Percentiles rank a stretch among this genome's conserved stretches.
These are phyloP conservation scores for Pluvianellus socialis DNA, from an alignment of 2,113 vertebrate genomes.

Conservation along the genomic window DNA sequence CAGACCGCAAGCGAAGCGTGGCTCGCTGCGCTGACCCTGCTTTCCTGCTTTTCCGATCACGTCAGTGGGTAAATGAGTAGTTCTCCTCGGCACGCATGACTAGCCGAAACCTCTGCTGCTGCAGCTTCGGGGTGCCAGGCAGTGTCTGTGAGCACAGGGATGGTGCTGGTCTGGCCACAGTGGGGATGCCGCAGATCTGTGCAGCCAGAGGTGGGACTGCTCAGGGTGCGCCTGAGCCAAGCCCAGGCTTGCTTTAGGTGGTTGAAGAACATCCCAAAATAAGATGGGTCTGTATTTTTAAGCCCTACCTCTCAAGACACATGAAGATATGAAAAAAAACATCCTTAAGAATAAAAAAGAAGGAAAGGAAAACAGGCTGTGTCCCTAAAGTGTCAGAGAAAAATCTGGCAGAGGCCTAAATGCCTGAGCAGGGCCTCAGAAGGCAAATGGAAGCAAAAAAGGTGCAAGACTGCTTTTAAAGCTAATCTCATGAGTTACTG, in stretches of 20 bases:
- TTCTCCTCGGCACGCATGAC: rapidly evolving
- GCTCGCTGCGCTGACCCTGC: neutral
- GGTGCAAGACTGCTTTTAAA: neutral
- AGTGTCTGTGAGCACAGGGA: rapidly evolving
- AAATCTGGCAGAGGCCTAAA: neutral
- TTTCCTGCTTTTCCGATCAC: neutral
- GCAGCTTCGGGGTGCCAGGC: rapidly evolving
- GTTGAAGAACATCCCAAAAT: neutral
- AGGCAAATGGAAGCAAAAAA: neutral
- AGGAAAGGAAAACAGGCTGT: neutral
- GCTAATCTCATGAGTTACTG: neutral
- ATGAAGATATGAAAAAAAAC: neutral
- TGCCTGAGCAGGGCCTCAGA: neutral
- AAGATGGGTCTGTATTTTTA: neutral
- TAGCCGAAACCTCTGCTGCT: neutral
- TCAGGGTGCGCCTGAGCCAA: neutral
- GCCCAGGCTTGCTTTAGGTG: neutral
- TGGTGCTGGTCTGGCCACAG: neutral
- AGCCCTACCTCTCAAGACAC: neutral
- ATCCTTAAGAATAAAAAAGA: neutral
- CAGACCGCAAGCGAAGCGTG: rapidly evolving
- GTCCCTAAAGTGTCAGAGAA: neutral
- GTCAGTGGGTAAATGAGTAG: rapidly evolving
- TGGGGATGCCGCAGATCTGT: neutral
- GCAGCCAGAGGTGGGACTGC: neutral